These are phyloP conservation scores for Hemiprocne comata DNA, from an alignment of 2,113 vertebrate genomes.

Conservation along the genomic window DNA sequence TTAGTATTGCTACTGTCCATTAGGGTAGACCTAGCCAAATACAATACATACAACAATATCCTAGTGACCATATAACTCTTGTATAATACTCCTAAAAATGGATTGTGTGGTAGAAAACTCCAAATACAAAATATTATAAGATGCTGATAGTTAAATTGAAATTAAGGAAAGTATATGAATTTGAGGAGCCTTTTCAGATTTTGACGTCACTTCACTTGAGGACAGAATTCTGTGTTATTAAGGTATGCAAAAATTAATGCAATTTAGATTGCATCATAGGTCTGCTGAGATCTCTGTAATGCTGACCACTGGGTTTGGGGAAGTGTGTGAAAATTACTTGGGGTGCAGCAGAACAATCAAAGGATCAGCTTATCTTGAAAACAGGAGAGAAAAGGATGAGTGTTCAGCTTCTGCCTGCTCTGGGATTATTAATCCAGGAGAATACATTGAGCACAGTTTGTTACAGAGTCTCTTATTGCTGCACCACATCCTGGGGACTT, in stretches of 20 bases:
- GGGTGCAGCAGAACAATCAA: not conserved
- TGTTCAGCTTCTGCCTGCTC: not conserved
- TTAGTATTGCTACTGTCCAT: not conserved
- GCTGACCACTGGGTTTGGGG: not conserved
- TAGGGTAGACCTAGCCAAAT: not conserved
- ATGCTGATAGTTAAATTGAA: not conserved
- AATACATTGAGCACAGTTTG: not conserved
- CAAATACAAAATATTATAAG: not conserved
- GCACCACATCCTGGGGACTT: not conserved
- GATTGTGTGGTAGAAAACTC: not conserved
- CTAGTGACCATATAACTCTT: not conserved
- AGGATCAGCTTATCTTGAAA: not conserved
- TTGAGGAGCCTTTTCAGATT: not conserved
- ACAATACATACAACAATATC: not conserved
- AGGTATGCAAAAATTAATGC: not conserved
- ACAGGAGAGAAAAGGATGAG: not conserved
- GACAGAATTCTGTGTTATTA: not conserved
- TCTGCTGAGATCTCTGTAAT: not conserved
- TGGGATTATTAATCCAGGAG: not conserved
- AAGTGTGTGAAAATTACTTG: not conserved
- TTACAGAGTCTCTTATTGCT: not conserved
- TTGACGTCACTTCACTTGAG: not conserved
- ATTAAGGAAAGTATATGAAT: not conserved
- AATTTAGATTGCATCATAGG: not conserved
- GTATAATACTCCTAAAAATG: not conserved